Conservation (phyloP, 2,888 invertebrate species). For the Polydesmus complanatus region DNA sequence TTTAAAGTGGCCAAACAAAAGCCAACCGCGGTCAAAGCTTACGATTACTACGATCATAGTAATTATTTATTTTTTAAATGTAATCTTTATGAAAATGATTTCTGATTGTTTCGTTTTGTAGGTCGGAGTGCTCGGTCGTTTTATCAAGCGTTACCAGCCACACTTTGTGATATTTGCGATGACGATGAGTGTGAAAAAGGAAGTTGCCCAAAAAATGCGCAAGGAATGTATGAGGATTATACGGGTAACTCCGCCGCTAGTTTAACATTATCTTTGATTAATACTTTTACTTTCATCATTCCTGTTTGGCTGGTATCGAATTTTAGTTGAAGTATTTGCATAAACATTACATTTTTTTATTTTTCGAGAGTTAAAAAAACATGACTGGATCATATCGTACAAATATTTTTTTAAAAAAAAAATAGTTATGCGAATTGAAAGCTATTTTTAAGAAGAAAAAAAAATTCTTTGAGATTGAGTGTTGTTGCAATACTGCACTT, state of each 20-base stretch:
- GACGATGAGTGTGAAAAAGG: conserved; percentile 15
- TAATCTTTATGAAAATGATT: neutral
- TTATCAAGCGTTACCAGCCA: conserved; percentile 54
- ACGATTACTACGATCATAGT: conserved; percentile 88
- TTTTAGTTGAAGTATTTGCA: too few relatives aligned
- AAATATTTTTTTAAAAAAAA: too few relatives aligned
- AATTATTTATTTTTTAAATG: conserved; percentile 31
- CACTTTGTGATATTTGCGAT: conserved; percentile 64
- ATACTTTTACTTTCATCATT: too few relatives aligned
- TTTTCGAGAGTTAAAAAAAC: too few relatives aligned
- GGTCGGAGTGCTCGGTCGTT: conserved; percentile 35
- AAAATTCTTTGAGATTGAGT: too few relatives aligned
- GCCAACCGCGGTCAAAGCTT: conserved; percentile 67
- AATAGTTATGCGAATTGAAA: too few relatives aligned
- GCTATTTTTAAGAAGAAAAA: too few relatives aligned
- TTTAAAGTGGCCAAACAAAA: conserved; percentile 74
- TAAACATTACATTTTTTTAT: too few relatives aligned
- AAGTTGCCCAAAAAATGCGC: conserved; percentile 6
- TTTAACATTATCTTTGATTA: too few relatives aligned
- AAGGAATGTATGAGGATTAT: neutral
- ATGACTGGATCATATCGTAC: too few relatives aligned
- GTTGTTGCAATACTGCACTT: too few relatives aligned
- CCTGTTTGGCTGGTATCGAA: too few relatives aligned
- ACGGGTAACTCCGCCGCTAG: conserved; percentile 16
- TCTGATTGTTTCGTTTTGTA: neutral